Evolutionary conservation across 2,888 invertebrate species (phyloP).

Genomic region (Tenthredo notha): DNA sequence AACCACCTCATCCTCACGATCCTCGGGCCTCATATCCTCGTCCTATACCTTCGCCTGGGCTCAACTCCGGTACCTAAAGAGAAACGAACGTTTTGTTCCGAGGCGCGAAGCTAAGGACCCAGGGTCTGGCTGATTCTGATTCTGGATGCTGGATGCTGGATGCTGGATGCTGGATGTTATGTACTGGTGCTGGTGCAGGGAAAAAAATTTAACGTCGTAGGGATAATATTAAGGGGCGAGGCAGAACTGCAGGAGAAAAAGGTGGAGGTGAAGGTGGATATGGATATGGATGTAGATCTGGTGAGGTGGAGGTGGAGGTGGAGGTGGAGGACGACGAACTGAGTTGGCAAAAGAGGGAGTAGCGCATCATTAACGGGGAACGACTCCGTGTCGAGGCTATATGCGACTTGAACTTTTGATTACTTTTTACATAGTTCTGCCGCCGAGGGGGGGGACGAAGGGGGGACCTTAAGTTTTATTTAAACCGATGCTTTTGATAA

Average conservation of each 20-base stretch:
- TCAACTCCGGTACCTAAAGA: conserved; percentile 5
- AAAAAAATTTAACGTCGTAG: conserved; percentile 76
- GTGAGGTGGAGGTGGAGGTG: conserved; percentile 40
- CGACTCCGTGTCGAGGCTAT: conserved; percentile 19
- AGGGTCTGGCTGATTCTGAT: not conserved
- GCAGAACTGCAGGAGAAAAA: conserved; percentile 34
- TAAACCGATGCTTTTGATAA: not conserved
- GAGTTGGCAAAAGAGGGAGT: not conserved
- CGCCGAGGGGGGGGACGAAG: not conserved
- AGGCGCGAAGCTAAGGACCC: conserved; percentile 48
- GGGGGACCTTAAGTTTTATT: conserved; percentile 2
- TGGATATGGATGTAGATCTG: conserved; percentile 44
- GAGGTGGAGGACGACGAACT: conserved; percentile 5
- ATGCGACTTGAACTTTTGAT: conserved; percentile 40
- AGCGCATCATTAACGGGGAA: conserved; percentile 48
- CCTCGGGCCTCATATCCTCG: not conserved
- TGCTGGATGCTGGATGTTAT: not conserved
- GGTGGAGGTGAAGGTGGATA: conserved; percentile 60
- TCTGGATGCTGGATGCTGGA: not conserved
- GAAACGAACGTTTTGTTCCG: conserved; percentile 50
- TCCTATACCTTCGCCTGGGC: not conserved
- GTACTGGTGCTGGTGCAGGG: not conserved
- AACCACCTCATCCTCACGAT: not conserved
- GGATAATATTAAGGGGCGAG: conserved; percentile 73
- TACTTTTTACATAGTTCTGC: conserved; percentile 21